Base-by-base conservation (phyloP, 2,113 vertebrate species). In the Corydoras sp. region DNA sequence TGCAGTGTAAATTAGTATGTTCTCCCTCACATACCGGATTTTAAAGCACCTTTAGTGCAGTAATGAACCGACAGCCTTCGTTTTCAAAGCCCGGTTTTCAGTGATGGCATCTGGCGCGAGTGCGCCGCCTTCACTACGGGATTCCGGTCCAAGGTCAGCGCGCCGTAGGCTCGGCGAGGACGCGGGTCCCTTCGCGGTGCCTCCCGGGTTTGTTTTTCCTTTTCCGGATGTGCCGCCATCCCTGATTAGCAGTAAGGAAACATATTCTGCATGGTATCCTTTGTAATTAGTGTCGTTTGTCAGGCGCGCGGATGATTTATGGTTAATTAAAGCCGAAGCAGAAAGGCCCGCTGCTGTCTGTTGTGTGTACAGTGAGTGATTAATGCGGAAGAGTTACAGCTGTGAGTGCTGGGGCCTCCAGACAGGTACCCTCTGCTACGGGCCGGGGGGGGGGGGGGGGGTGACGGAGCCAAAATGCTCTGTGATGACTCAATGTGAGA, bases 261-360 rank as follows among this genome's bases (percentile, higher is more conserved):
- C 61, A 50, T 58, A 59, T 58, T 69, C 63, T 58, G 77, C 68
- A 71, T 80, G 82, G 78, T 70, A 84, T 70, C 73, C 85, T 68
- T 85, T 86, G 88, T 95, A 95, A 98, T 95, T 94, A 91, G 86
- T 84, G 89, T 91, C 85, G 91, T 96, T 95, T 92, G 91, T 96
- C 93, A 98, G 88, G 83, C 86, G 82, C 72, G 82, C 79, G 65
- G 88, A 92, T 94, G 92, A 95, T 95, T 95, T 93, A 93, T 91
- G 91, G 88, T 91, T 90, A 93, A 92, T 93, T 95, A 92, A 92
- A 93, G 91, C 87, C 83, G 89, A 81, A 81, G 79, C 68, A 80
- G 85, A 85, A 82, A 88, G 91, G 91, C 86, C 82, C 88, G 84
- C 81, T 86, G 81, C 83, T 87, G 86, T 72, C 82, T 83, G 86